A percentile compares a stretch with the other conserved stretches of the same genome.
phyloP scores from a whole-genome alignment of 1,140 invertebrate genomes.

The Drosophila bocki region DNA sequence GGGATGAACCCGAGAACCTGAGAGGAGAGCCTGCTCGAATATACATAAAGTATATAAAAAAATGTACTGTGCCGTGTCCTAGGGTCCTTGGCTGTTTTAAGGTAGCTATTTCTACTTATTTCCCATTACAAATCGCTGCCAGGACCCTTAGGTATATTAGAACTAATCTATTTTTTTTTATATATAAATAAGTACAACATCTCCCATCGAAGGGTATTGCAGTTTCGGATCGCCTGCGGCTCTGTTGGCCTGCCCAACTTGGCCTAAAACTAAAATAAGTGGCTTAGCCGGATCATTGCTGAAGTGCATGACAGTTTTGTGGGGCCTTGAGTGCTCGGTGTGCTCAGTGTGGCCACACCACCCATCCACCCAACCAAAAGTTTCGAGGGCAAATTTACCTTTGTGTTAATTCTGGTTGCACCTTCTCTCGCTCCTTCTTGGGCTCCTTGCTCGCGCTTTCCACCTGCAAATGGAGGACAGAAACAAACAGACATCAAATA shows the following conservation, averaged over 20 bases:
- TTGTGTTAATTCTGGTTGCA: slow-evolving; percentile 53
- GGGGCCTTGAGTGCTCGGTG: slow-evolving; percentile 39
- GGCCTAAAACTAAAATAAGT: slow-evolving; percentile 57
- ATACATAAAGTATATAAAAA: not conserved
- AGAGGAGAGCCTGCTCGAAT: not conserved
- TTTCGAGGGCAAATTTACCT: slow-evolving; percentile 41
- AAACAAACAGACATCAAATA: slow-evolving; percentile 40
- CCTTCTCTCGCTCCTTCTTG: slow-evolving; percentile 14
- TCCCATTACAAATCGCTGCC: not conserved
- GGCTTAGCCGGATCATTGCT: slow-evolving; percentile 63
- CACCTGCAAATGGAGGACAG: slow-evolving; percentile 27
- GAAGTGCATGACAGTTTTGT: slow-evolving; percentile 61
- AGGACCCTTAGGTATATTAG: not conserved
- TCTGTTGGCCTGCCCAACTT: not conserved
- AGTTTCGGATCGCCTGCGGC: not conserved
- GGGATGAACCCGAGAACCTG: not conserved
- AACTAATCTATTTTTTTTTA: not conserved
- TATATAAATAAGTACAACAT: not conserved
- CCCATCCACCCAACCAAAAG: slow-evolving; percentile 16
- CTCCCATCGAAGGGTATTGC: slow-evolving; percentile 7
- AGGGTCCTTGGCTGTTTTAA: not conserved
- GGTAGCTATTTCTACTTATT: not conserved
- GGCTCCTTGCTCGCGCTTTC: not conserved
- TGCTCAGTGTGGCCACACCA: slow-evolving; percentile 25
- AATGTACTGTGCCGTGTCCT: not conserved